These are phyloP conservation scores for Acanthosepion esculentum DNA, from an alignment of 2,888 invertebrate genomes.

Conservation along the genomic window DNA sequence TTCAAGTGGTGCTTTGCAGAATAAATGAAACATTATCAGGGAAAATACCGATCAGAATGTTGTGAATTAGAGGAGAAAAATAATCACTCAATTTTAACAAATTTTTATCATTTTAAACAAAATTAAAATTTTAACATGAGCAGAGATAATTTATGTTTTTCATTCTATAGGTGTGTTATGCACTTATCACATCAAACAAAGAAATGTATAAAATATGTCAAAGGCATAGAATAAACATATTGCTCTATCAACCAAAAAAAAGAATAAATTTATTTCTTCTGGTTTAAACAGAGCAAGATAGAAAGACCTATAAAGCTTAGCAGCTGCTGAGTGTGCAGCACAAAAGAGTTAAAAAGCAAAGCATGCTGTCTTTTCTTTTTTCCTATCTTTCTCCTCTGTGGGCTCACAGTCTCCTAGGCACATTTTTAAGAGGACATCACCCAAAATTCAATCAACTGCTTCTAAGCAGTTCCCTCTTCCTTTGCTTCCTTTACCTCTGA, in stretches of 20 bases:
- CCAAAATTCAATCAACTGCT: background rate
- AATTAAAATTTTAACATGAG: background rate
- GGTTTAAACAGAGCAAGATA: background rate
- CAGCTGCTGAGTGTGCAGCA: background rate
- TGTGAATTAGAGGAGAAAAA: background rate
- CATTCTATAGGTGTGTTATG: background rate
- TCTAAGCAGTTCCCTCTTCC: background rate
- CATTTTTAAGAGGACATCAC: background rate
- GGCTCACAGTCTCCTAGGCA: background rate
- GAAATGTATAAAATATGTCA: background rate
- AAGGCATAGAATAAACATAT: background rate
- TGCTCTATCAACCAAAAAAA: background rate
- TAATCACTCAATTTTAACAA: background rate
- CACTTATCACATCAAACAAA: background rate
- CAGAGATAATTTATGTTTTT: background rate
- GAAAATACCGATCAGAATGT: background rate
- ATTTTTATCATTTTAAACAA: background rate
- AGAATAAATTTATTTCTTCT: background rate
- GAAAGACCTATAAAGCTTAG: background rate
- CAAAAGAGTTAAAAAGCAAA: background rate
- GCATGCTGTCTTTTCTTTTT: background rate
- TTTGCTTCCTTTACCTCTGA: conserved; percentile 16
- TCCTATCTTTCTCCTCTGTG: background rate
- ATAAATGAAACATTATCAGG: background rate
- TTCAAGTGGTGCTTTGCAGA: conserved; percentile 18